Evolutionary conservation across 2,888 invertebrate species (phyloP).

Genomic region (Cephus pulcher): DNA sequence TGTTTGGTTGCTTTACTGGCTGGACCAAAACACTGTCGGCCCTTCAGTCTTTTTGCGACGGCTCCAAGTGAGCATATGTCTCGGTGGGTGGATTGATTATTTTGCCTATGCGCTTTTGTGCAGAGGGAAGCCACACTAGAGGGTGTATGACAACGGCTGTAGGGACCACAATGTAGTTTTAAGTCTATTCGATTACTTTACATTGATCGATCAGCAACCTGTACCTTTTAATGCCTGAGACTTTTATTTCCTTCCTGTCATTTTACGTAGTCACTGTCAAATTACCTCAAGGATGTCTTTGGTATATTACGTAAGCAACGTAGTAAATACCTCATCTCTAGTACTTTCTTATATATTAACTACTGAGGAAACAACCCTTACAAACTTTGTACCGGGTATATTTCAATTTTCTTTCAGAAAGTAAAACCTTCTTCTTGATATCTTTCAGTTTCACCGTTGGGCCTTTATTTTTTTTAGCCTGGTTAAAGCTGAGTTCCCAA

Average conservation of each 20-base stretch:
- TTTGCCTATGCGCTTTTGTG: conserved; percentile 4
- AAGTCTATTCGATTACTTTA: not conserved
- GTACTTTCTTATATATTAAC: not conserved
- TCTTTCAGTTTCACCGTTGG: conserved; percentile 38
- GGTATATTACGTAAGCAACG: too few relatives aligned
- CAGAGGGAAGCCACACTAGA: not conserved
- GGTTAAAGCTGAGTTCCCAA: not conserved
- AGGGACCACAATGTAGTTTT: not conserved
- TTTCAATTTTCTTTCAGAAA: not conserved
- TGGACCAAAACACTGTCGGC: conserved; percentile 25
- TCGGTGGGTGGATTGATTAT: conserved; percentile 59
- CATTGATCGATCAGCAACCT: not conserved
- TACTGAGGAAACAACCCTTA: not conserved
- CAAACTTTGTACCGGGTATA: not conserved
- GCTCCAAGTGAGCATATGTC: conserved; percentile 60
- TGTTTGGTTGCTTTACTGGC: conserved; percentile 37
- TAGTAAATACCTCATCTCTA: not conserved
- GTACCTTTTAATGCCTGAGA: not conserved
- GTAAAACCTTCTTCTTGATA: conserved; percentile 12
- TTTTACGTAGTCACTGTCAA: not conserved
- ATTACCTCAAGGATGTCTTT: not conserved
- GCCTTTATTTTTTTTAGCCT: not conserved
- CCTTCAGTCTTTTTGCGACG: conserved; percentile 24
- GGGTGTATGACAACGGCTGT: not conserved
- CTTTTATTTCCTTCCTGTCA: not conserved